phyloP scores from a whole-genome alignment of 2,113 vertebrate genomes.

The Oncorhynchus clarkii region DNA sequence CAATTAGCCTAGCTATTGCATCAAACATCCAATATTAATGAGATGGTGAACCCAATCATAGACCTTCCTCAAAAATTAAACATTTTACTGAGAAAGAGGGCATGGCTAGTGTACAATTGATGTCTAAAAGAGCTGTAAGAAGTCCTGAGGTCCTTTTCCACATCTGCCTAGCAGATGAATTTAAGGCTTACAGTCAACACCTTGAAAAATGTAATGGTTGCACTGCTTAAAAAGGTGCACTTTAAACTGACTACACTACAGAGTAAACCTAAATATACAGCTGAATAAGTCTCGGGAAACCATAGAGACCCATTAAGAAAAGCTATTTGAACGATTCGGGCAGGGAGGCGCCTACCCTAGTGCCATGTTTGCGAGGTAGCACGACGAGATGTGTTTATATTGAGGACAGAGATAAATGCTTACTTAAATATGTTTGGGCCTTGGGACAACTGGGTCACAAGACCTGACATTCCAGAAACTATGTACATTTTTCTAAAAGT shows the following conservation, averaged over 20 bases:
- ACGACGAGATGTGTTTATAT: constrained; percentile 18
- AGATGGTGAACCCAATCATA: not conserved
- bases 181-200: constrained; percentile 20
- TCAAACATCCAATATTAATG: not conserved
- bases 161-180: constrained; percentile 59
- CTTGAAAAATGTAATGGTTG: constrained; percentile 22
- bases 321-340: not conserved
- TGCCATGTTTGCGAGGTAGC: not conserved
- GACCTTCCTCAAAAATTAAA: not conserved
- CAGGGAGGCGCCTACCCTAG: constrained; percentile 4
- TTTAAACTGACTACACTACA: not conserved
- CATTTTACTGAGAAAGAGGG: not conserved
- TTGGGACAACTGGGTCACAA: not conserved
- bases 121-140: constrained; percentile 9
- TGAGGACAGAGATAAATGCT: constrained; percentile 17
- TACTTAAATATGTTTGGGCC: constrained; percentile 16
- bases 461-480: not conserved
- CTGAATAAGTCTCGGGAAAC: not conserved
- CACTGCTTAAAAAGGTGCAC: constrained; percentile 19
- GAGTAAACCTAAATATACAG: constrained; percentile 14
- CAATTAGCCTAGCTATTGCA: too few species aligned
- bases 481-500: not conserved
- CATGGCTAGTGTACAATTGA: not conserved
- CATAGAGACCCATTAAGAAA: not conserved
- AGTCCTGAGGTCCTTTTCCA: constrained; percentile 1